A percentile compares a stretch with the other conserved stretches of the same genome.
Conservation (phyloP, 1,140 invertebrate genomes). For the Euglossa dilemma region DNA sequence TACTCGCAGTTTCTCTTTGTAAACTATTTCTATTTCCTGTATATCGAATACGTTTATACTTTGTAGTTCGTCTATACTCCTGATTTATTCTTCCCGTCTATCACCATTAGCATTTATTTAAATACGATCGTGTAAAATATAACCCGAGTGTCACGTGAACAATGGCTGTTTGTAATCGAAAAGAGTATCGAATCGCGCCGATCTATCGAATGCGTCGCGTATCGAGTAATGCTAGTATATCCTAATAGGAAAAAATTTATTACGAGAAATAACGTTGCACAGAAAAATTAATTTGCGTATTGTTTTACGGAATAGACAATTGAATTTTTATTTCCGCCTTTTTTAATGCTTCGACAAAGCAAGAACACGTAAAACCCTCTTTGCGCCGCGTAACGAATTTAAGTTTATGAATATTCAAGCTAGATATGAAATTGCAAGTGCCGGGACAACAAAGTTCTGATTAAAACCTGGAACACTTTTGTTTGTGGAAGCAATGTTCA, state of each 20-base stretch:
- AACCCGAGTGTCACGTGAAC: too few relatives aligned
- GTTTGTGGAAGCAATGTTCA: neutral
- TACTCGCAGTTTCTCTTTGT: too few relatives aligned
- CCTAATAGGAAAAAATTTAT: neutral
- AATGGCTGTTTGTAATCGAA: too few relatives aligned
- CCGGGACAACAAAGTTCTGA: slow-evolving; percentile 38
- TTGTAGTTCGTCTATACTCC: too few relatives aligned
- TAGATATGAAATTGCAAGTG: slow-evolving; percentile 42
- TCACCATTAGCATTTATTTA: too few relatives aligned
- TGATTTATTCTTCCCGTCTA: too few relatives aligned
- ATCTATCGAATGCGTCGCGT: neutral
- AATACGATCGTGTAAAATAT: too few relatives aligned
- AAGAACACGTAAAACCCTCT: slow-evolving; percentile 9
- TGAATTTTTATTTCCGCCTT: neutral
- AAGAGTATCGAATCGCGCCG: too few relatives aligned
- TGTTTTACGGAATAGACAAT: neutral
- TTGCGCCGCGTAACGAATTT: slow-evolving; percentile 36
- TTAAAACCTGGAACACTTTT: slow-evolving; percentile 23
- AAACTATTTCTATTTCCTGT: too few relatives aligned
- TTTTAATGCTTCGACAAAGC: neutral
- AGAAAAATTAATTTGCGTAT: neutral
- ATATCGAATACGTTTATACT: too few relatives aligned
- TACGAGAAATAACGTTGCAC: neutral
- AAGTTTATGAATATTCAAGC: slow-evolving; percentile 48
- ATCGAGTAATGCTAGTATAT: neutral